Base-by-base conservation (phyloP, 1,140 invertebrate species). In the Chironomus tepperi region DNA sequence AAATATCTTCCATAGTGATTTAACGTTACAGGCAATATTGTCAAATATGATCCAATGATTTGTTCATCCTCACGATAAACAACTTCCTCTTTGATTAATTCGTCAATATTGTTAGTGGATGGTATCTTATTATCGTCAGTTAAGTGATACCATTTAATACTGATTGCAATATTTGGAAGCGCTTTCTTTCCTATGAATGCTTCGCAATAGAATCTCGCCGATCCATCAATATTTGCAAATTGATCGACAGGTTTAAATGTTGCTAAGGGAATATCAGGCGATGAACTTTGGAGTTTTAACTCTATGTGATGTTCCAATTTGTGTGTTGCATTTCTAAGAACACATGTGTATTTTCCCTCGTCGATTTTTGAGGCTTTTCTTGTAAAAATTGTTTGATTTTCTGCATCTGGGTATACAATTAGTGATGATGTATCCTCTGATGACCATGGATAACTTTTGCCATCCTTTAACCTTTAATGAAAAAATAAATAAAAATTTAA, bases 361-460 rank as follows among this genome's bases (percentile, higher is more conserved):
- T 91, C 90, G 10, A 84, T 84, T 43, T 85, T 80, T 42, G 85
- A 83, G 24, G 89, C 86, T 18, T 83, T 82, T 74, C 87, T 84
- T n/a, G 89, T 88, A 84, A 91, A 91, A 79, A 92, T 86, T 21
- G 90, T 92, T 82, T 92, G 90, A 83, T 92, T 92, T 67, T 88
- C 89, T 67, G 88, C 90, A 81, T 91, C 89, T 0, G 90, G 89
- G 79, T 90, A 91, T 74, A 91, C 81, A 76, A 92, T 91, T 76
- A 91, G 85, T 76, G 86, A 87, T 10, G 89, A 91, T 73, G 86
- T 84, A 18, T 70, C 16, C 74, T 85, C 84, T 43, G 86, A 84
- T 3, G 88, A 87, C 90, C 90, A 92, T 2, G 90, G 90, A 80
- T 92, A 91, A n/a, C 89, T 84, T 70, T 86, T 84, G 73, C 87